Evolutionary conservation across 2,888 invertebrate species (phyloP), one percentile per base, ranked within the genome.

Genomic region (Bimastos eiseni): DNA sequence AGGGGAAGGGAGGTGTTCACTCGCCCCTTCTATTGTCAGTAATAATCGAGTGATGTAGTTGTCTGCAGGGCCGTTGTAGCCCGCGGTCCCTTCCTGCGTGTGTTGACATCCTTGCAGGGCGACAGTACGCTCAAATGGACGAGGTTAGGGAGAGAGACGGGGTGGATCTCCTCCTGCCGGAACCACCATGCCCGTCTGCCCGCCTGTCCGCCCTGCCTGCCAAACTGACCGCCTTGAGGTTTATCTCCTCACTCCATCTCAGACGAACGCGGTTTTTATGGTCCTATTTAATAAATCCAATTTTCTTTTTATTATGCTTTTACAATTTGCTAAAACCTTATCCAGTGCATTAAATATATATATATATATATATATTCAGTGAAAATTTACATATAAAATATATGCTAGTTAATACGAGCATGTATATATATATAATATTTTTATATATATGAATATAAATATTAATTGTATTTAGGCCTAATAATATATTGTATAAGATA

Each of bases 41-140:
- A 70, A 70, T 70, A 70, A 70, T 70, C 70, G 70, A 70, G 70
- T 70, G 70, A 70, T 70, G 70, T 70, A 70, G 70, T 70, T 70
- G 70, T 70, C 70, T 70, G 70, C n/a, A 13, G n/a, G n/a, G 70
- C 70, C 13, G 70, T 70, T 70, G 17, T 70, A 30, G n/a, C 30
- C 70, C 11, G n/a, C n/a, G 30, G n/a, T n/a, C 70, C 70, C 70
- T 70, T n/a, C 70, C 30, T 1, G 70, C n/a, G 11, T n/a, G 11
- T 70, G 70, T 49, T 21, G 49, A 24, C 70, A 70, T 70, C 70
- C 30, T 8, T n/a, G 11, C 70, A 70, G 70, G n/a, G 30, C 1
- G 5, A 70, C 70, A n/a, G 30, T n/a, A 70, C 8, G n/a, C n/a
- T n/a, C n/a, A n/a, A 13, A 41, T 41, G 41, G 6, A 41, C 41